A percentile compares a stretch with the other conserved stretches of the same genome.
These are phyloP conservation scores for Hydroisotoma schaefferi DNA, from an alignment of 2,888 invertebrate species.

Conservation along the genomic window DNA sequence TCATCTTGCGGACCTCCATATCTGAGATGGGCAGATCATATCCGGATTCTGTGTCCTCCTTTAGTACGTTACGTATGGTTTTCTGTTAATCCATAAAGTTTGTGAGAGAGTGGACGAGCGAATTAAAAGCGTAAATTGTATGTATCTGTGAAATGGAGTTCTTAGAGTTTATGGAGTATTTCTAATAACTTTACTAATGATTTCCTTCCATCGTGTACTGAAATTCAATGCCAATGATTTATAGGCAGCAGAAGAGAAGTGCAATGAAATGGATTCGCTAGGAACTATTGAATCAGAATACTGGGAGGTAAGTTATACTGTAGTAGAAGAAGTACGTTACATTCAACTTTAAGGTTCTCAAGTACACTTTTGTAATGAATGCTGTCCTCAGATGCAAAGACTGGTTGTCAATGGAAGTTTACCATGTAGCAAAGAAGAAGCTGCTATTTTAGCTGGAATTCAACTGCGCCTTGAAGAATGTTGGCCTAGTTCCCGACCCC, in stretches of 20 bases:
- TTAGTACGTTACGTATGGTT: slow-evolving; percentile 51
- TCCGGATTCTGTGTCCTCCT: slow-evolving; percentile 52
- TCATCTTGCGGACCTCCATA: slow-evolving; percentile 57
- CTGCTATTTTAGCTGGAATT: slow-evolving; percentile 61
- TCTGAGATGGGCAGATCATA: slow-evolving; percentile 55
- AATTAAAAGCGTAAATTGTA: too few relatives aligned
- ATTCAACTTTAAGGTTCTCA: neutral
- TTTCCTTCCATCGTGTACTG: too few relatives aligned
- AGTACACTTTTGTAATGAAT: too few relatives aligned
- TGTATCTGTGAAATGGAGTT: too few relatives aligned
- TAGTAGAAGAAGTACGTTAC: neutral
- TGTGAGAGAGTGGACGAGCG: too few relatives aligned
- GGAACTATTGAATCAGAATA: slow-evolving; percentile 56
- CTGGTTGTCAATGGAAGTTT: slow-evolving; percentile 60
- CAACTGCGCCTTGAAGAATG: slow-evolving; percentile 62
- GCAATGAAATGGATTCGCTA: slow-evolving; percentile 53
- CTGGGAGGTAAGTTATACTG: slow-evolving; percentile 53
- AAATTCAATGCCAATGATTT: too few relatives aligned
- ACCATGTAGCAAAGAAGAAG: slow-evolving; percentile 63
- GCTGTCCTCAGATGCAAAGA: slow-evolving; percentile 57
- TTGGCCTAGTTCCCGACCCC: slow-evolving; percentile 52
- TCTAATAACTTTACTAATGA: too few relatives aligned
- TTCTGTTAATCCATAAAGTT: too few relatives aligned
- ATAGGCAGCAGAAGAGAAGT: slow-evolving; percentile 53
- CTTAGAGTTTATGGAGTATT: too few relatives aligned